Base-by-base conservation (phyloP, 2,113 vertebrate species). In the Rhabdornis inornatus region DNA sequence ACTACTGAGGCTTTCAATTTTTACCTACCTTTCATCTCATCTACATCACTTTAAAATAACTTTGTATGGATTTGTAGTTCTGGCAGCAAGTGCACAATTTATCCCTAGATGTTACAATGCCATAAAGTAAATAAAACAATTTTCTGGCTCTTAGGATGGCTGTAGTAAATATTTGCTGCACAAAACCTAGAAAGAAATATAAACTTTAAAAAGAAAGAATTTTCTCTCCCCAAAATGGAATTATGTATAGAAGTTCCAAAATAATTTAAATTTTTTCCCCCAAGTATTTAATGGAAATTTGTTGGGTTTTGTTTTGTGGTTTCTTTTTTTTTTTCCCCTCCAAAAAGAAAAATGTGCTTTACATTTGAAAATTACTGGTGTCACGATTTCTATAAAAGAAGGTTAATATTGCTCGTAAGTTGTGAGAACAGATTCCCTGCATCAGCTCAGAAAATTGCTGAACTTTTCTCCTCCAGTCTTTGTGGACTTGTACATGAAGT, bases 201-300 rank as follows among this genome's bases (percentile, higher is more conserved):
- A 39, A 57, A 68, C 39, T 50, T 30, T 2, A 27, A 37, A 47
- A 45, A 69, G 30, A 42, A 22, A 15, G 1, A 22, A 4, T 68
- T 74, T 89, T 86, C 17, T 81, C 5, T 66, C 35, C 6, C 21
- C 5, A 20, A 35, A 72, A 81, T 47, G 10, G 13, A 79, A 52
- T 17, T 69, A 2, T 37, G 4, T 37, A 11, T 23, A 55, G 53
- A 52, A 59, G 5, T 60, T 72, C 5, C 37, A 80, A 80, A 74
- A 5, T 6, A 53, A 28, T 63, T 89, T 22, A 1, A 18, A 8
- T 11, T 12, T 47, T 69, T 30, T 3, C 0, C 2, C 5, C 1
- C 16, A 65, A 19, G 2, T 68, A 33, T 47, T 71, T 87, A 2
- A 59, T 15, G n/a, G 20, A 53, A 56, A 57, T 82, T 56, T 53